phyloP scores from a whole-genome alignment of 2,797 vertebrate genomes.

The Eptatretus atami region DNA sequence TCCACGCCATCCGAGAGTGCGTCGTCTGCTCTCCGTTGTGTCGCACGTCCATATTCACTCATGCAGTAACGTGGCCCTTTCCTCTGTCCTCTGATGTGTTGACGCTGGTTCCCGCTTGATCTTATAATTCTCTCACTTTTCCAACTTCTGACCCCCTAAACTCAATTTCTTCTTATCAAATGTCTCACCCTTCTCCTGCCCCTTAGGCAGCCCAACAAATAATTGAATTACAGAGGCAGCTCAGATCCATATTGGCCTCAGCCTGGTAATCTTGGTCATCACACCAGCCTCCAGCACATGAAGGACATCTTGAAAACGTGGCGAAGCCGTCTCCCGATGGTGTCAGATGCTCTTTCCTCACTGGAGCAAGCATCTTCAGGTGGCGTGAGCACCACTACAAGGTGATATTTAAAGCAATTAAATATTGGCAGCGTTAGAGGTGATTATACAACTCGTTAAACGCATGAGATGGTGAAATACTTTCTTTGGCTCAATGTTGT shows the following conservation, averaged over 20 bases:
- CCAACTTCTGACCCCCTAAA: neutral
- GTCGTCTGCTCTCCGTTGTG: conserved; percentile 61
- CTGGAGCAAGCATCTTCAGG: conserved; percentile 99
- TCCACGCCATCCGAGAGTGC: conserved; percentile 72
- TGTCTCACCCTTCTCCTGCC: neutral
- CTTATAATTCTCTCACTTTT: too few species aligned
- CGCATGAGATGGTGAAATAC: too few species aligned
- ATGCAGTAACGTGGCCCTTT: conserved; percentile 28
- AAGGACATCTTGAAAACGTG: conserved; percentile 96
- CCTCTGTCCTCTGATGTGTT: too few species aligned
- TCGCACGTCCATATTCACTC: conserved; percentile 92
- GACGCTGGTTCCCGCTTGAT: too few species aligned
- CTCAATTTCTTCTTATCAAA: neutral
- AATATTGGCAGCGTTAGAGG: neutral
- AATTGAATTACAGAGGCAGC: conserved; percentile 93
- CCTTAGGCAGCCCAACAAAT: conserved; percentile 80
- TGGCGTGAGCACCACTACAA: conserved; percentile 98
- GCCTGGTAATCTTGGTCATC: conserved; percentile 58
- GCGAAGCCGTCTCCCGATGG: conserved; percentile 80
- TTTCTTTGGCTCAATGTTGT: neutral
- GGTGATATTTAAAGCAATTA: conserved; percentile 22
- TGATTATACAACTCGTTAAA: too few species aligned
- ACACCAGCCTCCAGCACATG: conserved; percentile 94
- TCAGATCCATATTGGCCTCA: conserved; percentile 78
- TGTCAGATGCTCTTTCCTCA: conserved; percentile 86